Conservation (phyloP, 2,113 vertebrate genomes). For the Microtus ochrogaster region DNA sequence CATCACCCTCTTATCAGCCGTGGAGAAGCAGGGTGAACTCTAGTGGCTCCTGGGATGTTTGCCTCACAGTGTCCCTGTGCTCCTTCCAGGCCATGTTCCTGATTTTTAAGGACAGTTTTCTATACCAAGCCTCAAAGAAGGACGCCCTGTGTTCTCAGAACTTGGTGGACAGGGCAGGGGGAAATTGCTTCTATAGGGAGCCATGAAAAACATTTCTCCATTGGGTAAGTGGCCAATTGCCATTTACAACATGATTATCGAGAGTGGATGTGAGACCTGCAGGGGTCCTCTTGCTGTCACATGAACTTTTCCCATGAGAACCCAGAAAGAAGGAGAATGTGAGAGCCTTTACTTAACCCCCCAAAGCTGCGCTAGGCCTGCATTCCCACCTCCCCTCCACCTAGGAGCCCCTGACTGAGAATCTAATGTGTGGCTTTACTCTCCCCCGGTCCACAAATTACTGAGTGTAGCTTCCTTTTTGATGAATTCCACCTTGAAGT, state of each 20-base stretch:
- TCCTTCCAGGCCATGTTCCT: not conserved
- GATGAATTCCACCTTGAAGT: not conserved
- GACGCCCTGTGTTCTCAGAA: not conserved
- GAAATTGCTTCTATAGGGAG: accelerated
- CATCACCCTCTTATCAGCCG: not conserved
- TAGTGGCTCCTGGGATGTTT: not conserved
- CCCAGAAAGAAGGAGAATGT: not conserved
- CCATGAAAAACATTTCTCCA: accelerated
- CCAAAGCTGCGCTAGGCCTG: not conserved
- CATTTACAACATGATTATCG: not conserved
- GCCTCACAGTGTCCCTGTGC: not conserved
- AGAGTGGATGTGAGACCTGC: accelerated
- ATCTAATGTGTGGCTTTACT: not conserved
- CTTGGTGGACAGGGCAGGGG: not conserved
- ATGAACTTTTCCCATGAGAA: not conserved
- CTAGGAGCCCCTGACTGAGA: accelerated
- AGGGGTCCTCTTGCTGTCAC: not conserved
- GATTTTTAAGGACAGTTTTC: not conserved
- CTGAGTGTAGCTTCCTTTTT: not conserved
- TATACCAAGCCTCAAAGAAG: accelerated
- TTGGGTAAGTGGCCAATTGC: not conserved
- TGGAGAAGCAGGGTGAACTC: no score
- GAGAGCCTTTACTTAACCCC: no score
- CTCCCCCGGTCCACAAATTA: not conserved
- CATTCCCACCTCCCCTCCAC: accelerated